Evolutionary conservation across 1,140 invertebrate species (phyloP), one percentile per base, ranked within the genome.

Genomic region (Temnothorax nylanderi): DNA sequence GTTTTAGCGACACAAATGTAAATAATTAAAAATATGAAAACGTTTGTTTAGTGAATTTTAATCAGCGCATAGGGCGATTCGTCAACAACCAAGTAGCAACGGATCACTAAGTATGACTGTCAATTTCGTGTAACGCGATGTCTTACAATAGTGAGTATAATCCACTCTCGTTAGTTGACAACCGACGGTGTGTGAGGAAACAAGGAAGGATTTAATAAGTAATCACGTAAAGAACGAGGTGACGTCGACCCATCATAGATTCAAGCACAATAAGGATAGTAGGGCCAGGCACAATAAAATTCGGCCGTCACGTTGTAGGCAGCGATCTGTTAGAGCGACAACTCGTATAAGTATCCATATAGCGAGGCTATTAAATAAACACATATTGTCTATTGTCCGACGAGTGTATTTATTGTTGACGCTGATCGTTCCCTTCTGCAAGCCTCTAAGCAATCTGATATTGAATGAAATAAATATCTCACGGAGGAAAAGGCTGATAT

Each of bases 201-300:
- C 64, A n/a, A 81, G 51, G 26, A 72, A 80, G 54, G 60, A 86
- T 84, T 41, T 71, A 71, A 47, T 51, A 69, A 85, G 18, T 89
- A 91, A 88, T 78, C 78, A 92, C 89, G 64, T 90, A 91, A 92
- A 92, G 91, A 91, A 93, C 72, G 89, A 58, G 37, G 10, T 91
- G 88, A 93, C 87, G 93, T 95, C 93, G 93, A 95, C 94, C 93
- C 92, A 94, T 94, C 92, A 93, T 94, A 94, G 92, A 93, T 94
- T 94, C 91, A 94, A 95, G 94, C 94, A 95, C 94, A 95, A 95
- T 95, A 94, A 94, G 92, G 92, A 94, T 94, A 94, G 94, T 95
- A 95, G 94, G 94, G 94, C 94, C 94, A 95, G 93, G 95, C 95
- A 95, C 95, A 95, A 95, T 95, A 95, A 95, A 95, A 95, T 94